phyloP scores from a whole-genome alignment of 2,113 vertebrate species.

The Cyprinus carpio region DNA sequence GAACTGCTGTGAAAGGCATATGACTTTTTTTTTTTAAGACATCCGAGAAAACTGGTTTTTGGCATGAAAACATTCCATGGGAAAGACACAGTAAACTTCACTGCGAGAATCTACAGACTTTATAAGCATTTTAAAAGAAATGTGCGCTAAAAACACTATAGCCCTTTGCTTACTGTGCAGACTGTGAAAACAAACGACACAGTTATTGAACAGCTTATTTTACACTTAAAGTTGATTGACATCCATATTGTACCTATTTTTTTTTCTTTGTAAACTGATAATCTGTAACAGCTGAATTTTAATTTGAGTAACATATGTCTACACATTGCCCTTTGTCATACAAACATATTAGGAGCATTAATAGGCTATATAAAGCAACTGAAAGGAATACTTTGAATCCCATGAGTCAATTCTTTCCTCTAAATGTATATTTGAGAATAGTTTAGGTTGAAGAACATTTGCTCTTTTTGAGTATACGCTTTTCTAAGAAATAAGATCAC shows the following conservation, averaged over 20 bases:
- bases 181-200: background rate
- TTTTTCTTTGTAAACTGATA: no score
- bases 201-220: background rate
- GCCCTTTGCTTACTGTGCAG: background rate
- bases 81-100: background rate
- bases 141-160: background rate
- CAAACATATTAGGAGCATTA: background rate
- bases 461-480: background rate
- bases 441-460: background rate
- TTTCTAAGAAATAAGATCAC: background rate
- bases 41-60: background rate
- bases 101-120: background rate
- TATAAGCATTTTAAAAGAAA: background rate
- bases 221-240: background rate
- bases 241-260: background rate
- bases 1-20: background rate
- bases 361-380: background rate
- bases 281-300: no score
- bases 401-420: no score
- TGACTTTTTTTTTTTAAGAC: background rate
- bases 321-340: background rate
- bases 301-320: background rate
- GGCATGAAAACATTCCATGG: background rate
- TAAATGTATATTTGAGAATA: background rate
- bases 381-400: background rate